A percentile compares a stretch with the other conserved stretches of the same genome.
Conservation (phyloP, 2,797 vertebrate species). For the Clangula hyemalis region DNA sequence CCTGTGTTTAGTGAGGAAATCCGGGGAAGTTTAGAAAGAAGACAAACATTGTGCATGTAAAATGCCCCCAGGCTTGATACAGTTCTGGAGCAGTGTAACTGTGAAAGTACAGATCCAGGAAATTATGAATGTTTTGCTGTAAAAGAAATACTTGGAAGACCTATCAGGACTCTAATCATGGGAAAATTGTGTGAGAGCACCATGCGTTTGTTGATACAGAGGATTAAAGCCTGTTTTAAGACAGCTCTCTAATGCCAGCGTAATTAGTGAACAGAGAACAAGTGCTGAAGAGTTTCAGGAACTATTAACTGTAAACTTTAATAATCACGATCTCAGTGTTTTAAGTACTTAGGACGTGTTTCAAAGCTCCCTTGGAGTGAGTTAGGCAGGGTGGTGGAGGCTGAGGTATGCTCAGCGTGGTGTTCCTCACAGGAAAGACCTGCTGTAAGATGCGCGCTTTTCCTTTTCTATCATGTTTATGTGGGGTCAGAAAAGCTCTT, state of each 20-base stretch:
- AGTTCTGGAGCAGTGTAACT: background rate
- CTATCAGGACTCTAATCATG: background rate
- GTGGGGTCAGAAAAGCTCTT: background rate
- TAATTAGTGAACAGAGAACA: background rate
- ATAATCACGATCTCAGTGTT: background rate
- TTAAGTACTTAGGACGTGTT: background rate
- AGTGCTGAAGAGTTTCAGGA: background rate
- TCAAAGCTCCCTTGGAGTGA: background rate
- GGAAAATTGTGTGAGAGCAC: background rate
- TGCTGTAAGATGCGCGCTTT: rapidly evolving
- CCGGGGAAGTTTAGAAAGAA: background rate
- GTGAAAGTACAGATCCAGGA: background rate
- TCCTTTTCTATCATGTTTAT: background rate
- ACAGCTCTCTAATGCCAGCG: background rate
- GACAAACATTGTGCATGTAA: background rate
- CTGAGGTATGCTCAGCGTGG: background rate
- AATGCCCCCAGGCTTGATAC: background rate
- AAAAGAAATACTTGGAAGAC: background rate
- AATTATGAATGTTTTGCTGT: background rate
- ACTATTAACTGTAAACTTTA: background rate
- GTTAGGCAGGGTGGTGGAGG: background rate
- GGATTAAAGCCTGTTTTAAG: background rate
- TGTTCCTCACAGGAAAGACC: background rate
- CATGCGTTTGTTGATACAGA: rapidly evolving
- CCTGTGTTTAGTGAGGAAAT: background rate